These are phyloP conservation scores for Cryptomyrus ogoouensis DNA, from an alignment of 2,113 vertebrate genomes.

Conservation along the genomic window DNA sequence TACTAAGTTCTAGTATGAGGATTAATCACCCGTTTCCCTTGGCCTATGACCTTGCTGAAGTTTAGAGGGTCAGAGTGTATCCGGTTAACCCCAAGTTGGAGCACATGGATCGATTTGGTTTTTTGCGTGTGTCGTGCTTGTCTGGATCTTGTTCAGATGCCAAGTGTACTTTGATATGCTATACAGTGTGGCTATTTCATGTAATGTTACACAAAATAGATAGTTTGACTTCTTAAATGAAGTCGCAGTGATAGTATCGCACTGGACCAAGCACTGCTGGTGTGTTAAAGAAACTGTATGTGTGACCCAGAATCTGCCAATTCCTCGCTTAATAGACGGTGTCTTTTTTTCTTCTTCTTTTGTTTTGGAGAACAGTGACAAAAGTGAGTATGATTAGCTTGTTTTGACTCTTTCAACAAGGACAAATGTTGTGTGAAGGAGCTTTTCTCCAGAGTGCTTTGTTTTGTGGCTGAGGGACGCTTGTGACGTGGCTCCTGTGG, in stretches of 20 bases:
- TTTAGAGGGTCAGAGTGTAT: constrained; percentile 41
- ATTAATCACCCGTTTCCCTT: constrained; percentile 37
- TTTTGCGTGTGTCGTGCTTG: constrained; percentile 4
- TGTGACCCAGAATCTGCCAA: neutral
- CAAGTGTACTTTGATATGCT: neutral
- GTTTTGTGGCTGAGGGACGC: constrained; percentile 22
- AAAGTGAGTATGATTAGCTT: constrained; percentile 12
- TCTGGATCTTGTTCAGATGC: neutral
- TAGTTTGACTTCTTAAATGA: neutral
- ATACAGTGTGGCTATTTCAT: neutral
- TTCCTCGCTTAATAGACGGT: neutral
- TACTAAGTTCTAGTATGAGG: constrained; percentile 36
- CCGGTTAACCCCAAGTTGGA: constrained; percentile 12
- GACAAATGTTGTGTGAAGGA: constrained; percentile 18
- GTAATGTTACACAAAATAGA: neutral
- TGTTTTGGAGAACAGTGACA: neutral
- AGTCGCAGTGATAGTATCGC: neutral
- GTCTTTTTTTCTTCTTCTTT: neutral
- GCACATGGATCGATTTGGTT: constrained; percentile 1
- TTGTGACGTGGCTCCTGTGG: constrained; percentile 49
- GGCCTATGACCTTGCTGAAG: constrained; percentile 40
- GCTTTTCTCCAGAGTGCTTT: neutral
- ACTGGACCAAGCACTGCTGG: neutral
- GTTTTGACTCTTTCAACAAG: constrained; percentile 29
- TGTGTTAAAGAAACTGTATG: neutral